Evolutionary conservation across 2,797 vertebrate genomes (phyloP).

Genomic region (Mus caroli): DNA sequence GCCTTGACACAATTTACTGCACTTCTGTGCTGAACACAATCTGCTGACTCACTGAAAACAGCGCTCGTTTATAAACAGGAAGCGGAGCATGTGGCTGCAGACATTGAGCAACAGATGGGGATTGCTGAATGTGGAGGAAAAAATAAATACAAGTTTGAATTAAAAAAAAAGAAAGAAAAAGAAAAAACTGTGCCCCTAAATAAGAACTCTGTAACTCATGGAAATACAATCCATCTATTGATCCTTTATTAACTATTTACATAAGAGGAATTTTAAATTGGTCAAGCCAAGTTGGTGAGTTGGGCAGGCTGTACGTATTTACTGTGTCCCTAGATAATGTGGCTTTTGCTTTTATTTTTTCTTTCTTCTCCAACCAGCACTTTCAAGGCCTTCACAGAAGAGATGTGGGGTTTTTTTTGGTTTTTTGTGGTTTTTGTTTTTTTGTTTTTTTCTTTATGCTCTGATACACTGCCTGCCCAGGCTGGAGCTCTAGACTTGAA

Average conservation of each 20-base stretch:
- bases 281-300: not conserved
- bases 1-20: not conserved
- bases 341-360: constrained; percentile 34
- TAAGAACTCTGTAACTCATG: constrained; percentile 62
- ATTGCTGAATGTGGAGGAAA: constrained; percentile 80
- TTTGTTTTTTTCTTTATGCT: not conserved
- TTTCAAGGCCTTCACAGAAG: not conserved
- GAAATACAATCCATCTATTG: constrained; percentile 59
- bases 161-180: constrained; percentile 38
- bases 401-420: not conserved
- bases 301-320: constrained; percentile 27
- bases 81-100: constrained; percentile 82
- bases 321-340: not conserved
- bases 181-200: constrained; percentile 60
- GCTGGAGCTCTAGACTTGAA: not conserved
- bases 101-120: constrained; percentile 73
- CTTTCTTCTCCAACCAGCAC: not conserved
- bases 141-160: constrained; percentile 54
- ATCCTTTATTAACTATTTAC: constrained; percentile 53
- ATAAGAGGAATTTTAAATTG: constrained; percentile 28
- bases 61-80: constrained; percentile 79
- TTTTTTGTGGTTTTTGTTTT: too few species aligned
- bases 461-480: not conserved
- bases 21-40: constrained; percentile 23
- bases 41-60: constrained; percentile 83